Base-by-base conservation (phyloP, 2,888 invertebrate species). In the Trypoxylon attenuatum region DNA sequence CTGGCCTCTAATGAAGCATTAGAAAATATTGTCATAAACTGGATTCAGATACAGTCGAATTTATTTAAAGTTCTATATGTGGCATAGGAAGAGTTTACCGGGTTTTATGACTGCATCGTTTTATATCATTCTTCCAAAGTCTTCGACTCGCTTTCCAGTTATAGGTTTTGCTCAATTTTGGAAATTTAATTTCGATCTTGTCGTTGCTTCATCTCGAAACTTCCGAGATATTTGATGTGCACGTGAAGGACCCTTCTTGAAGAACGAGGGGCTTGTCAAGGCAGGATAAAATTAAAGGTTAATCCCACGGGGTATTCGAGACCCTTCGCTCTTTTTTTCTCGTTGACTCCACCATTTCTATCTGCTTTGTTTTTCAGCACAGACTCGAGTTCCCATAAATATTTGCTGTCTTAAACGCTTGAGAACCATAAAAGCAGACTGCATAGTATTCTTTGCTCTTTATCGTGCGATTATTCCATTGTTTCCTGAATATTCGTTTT, bases 231-330 rank as follows among this genome's bases (percentile, higher is more conserved):
- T 73, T 77, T 66, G 71, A 73, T 68, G 75, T 66, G 63, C 68
- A 58, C 62, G 51, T n/a, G 29, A 57, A 62, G 69, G 72, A 70
- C 61, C 73, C 70, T 77, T 69, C 61, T 71, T 72, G 75, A 69
- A 77, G 74, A 73, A 76, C 74, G 71, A 63, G 70, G 77, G 77
- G 75, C 68, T 71, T 77, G 76, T 80, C 77, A 77, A 79, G 79
- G 69, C 79, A 61, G 81, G 82, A 85, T 85, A 83, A 82, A 86
- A 86, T 86, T 86, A 84, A 86, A 86, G 86, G 83, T 86, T 86
- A 85, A 85, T 86, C 85, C 84, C 79, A 75, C 70, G 78, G 81
- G 83, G 79, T 81, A 77, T 77, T 76, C 66, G 45, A 27, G 49
- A 51, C 47, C 61, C 65, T 22, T 46, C 51, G 10, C 61, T 57